These are phyloP conservation scores for Melipona beecheii DNA, from an alignment of 2,888 invertebrate species.

Conservation along the genomic window DNA sequence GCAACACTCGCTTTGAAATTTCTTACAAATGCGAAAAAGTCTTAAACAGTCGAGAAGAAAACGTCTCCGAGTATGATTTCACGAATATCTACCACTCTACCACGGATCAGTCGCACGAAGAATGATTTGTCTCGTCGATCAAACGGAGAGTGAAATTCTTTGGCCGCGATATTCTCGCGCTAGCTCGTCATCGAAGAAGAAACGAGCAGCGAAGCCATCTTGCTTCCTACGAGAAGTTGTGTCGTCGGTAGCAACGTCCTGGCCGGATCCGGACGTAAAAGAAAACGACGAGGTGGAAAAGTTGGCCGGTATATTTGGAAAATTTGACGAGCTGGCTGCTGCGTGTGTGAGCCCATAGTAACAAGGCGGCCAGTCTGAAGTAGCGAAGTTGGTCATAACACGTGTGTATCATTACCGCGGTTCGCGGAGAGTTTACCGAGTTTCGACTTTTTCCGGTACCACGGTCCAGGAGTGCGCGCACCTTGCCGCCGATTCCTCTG, in stretches of 20 bases:
- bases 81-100: no score
- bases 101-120: background rate
- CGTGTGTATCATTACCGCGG: constrained; percentile 62
- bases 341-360: constrained; percentile 27
- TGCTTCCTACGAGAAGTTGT: background rate
- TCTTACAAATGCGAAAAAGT: no score
- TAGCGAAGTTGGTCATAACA: constrained; percentile 61
- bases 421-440: constrained; percentile 55
- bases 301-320: constrained; percentile 41
- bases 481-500: constrained; percentile 55
- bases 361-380: constrained; percentile 60
- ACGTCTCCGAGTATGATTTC: no score
- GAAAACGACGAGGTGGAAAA: constrained; percentile 29
- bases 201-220: background rate
- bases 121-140: background rate
- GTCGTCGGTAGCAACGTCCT: background rate
- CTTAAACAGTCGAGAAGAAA: no score
- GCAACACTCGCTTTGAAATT: no score
- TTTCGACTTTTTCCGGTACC: constrained; percentile 60
- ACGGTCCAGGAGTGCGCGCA: constrained; percentile 46
- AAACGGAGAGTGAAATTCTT: background rate
- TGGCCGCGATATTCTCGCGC: no score
- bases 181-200: background rate
- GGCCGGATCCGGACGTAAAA: background rate
- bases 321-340: constrained; percentile 40